Evolutionary conservation across 2,113 vertebrate genomes (phyloP).

Genomic region (Tragelaphus scriptus): DNA sequence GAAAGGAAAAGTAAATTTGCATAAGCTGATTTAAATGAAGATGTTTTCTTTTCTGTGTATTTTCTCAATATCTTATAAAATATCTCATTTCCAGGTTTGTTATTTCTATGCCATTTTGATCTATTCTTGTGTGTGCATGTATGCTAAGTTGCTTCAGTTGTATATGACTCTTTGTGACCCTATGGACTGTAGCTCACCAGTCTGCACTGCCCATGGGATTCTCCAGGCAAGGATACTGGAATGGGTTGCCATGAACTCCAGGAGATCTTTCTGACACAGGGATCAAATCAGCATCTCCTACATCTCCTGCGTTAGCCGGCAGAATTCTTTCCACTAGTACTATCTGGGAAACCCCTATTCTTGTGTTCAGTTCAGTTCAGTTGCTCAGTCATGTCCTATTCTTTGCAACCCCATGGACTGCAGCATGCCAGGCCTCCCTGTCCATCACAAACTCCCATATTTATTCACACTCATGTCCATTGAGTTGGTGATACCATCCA

Average conservation of each 20-base stretch:
- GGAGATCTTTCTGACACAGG: neutral
- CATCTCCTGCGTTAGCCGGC: neutral
- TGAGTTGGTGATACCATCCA: neutral
- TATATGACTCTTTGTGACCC: neutral
- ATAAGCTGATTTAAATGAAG: neutral
- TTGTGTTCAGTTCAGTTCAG: neutral
- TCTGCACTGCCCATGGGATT: neutral
- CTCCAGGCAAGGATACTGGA: neutral
- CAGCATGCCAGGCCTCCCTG: neutral
- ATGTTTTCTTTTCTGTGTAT: neutral
- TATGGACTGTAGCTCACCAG: neutral
- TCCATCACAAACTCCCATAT: neutral
- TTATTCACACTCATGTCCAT: neutral
- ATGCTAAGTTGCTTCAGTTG: neutral
- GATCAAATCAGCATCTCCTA: neutral
- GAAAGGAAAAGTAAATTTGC: neutral
- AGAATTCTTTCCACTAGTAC: neutral
- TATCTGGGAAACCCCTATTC: neutral
- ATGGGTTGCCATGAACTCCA: neutral
- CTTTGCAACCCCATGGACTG: neutral
- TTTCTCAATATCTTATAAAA: neutral
- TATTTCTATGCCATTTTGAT: neutral
- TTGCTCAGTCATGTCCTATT: fast-evolving
- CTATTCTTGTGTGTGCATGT: neutral
- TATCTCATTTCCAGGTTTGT: neutral